Evolutionary conservation across 2,888 invertebrate genomes (phyloP), one percentile per base, ranked within the genome.

Genomic region (Agonopterix heracliana): DNA sequence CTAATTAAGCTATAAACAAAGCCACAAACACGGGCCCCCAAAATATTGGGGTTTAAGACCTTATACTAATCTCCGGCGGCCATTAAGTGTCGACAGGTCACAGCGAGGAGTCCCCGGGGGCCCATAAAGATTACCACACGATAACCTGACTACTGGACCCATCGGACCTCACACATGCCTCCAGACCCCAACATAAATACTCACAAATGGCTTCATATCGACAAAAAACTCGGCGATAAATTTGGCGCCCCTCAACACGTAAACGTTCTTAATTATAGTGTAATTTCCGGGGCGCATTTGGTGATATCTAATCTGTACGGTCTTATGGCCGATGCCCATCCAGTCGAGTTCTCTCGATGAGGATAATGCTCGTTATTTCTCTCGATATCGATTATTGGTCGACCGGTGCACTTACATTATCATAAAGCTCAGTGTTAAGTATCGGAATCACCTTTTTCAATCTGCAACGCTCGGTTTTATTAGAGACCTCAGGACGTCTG

Each of bases 1-100:
- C 86, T 87, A 88, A 88, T 88, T 87, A 88, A 88, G 86, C 86
- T 78, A 88, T 88, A 87, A 87, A 87, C 84, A 81, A 85, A 82
- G 72, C 87, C 80, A 82, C 84, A 84, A 81, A 86, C 84, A 87
- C 76, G 78, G 66, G 57, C 74, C 72, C 71, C 77, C 76, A 80
- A 81, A 81, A 85, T 78, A 78, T 79, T 75, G 72, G 64, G 66
- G 67, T 66, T 68, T 61, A 63, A 64, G 53, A 56, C 60, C 66
- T 66, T 64, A 68, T 74, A 79, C 79, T 84, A 84, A 84, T 86
- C 83, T 85, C 74, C 57, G 68, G 64, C 67, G 68, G 77, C 82
- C 86, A 86, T 88, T 88, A 87, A 78, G 78, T 79, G 86, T 77
- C 75, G 86, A 86, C 88, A 82, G 85, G 78, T 81, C 81, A 63